Evolutionary conservation across 2,888 invertebrate species (phyloP).

Genomic region (Eupithecia centaureata): DNA sequence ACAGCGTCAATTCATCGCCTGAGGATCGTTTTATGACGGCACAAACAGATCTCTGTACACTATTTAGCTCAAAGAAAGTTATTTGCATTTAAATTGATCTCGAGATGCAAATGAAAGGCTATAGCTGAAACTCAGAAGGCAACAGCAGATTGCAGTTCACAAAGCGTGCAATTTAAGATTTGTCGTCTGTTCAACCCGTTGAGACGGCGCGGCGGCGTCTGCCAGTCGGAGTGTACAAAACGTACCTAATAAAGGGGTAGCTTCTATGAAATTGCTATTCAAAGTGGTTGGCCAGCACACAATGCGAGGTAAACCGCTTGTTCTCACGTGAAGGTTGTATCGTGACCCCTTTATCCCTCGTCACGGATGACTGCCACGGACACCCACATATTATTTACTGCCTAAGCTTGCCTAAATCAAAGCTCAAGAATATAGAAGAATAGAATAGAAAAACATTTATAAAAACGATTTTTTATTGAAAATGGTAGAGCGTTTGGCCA

Average conservation of each 20-base stretch:
- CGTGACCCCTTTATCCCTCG: conserved; percentile 65
- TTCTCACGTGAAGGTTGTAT: conserved; percentile 68
- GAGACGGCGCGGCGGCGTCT: conserved; percentile 56
- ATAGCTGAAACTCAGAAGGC: conserved; percentile 37
- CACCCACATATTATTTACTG: conserved; percentile 39
- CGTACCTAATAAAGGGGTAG: conserved; percentile 69
- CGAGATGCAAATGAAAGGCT: conserved; percentile 40
- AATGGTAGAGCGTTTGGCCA: too few relatives aligned
- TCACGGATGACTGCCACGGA: conserved; percentile 59
- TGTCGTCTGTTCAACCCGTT: conserved; percentile 63
- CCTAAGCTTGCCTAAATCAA: conserved; percentile 5
- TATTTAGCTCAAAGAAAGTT: conserved; percentile 33
- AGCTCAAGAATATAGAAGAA: too few relatives aligned
- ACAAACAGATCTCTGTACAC: conserved; percentile 49
- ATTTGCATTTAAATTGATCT: conserved; percentile 43
- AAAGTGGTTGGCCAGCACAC: conserved; percentile 65
- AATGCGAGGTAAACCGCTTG: conserved; percentile 68
- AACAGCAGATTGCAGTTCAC: conserved; percentile 52
- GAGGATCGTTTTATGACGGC: conserved; percentile 75
- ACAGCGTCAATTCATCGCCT: conserved; percentile 69
- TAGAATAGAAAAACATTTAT: too few relatives aligned
- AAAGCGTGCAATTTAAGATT: conserved; percentile 64
- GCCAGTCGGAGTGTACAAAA: conserved; percentile 65
- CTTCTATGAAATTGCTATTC: conserved; percentile 72
- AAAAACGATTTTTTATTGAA: too few relatives aligned